These are phyloP conservation scores for Steinernema scapterisci DNA, from an alignment of 2,888 invertebrate species.

Conservation along the genomic window DNA sequence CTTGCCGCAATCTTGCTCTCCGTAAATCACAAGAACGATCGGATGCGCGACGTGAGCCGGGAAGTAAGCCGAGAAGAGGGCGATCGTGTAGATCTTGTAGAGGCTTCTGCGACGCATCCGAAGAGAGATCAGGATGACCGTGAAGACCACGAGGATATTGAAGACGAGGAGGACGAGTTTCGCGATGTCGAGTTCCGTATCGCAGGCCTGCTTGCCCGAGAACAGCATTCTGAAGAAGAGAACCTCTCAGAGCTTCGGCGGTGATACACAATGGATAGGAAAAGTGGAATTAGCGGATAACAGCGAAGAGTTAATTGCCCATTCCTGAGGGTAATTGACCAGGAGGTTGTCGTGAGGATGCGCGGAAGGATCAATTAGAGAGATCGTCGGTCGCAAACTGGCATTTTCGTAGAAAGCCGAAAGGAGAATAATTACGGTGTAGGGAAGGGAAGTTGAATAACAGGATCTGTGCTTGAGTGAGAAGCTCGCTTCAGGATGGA, in stretches of 20 bases:
- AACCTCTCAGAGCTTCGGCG: background rate
- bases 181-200: slow-evolving; percentile 8
- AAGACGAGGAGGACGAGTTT: slow-evolving; percentile 18
- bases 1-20: background rate
- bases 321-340: no score
- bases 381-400: no score
- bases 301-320: no score
- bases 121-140: background rate
- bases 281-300: background rate
- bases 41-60: background rate
- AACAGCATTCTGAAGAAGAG: background rate
- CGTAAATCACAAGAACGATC: slow-evolving; percentile 7
- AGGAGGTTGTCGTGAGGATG: no score
- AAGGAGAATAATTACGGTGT: no score
- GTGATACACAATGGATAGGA: background rate
- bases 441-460: no score
- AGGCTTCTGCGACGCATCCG: background rate
- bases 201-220: background rate
- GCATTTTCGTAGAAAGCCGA: no score
- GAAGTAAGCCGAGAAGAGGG: slow-evolving; percentile 18
- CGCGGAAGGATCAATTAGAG: no score
- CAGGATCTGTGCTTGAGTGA: no score
- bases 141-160: background rate
- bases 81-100: slow-evolving; percentile 20
- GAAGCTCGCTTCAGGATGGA: no score